phyloP scores from a whole-genome alignment of 1,140 invertebrate genomes.

The Armadillidium nasatum region DNA sequence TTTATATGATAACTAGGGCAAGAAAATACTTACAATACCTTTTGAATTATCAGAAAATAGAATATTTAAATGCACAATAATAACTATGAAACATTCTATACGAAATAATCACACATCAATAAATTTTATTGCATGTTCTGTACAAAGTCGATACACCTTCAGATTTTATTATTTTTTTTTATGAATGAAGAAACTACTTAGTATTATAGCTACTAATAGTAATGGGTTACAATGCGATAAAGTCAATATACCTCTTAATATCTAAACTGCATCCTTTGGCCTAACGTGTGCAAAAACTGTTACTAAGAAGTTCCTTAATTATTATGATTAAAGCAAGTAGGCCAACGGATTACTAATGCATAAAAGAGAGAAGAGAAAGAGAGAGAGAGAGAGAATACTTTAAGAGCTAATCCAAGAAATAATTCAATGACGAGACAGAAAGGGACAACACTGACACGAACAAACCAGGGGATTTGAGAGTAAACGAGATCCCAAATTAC shows the following conservation, averaged over 20 bases:
- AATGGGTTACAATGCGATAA: neutral
- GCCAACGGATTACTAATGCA: slow-evolving; percentile 9
- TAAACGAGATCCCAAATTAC: slow-evolving; percentile 41
- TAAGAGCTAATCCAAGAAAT: slow-evolving; percentile 3
- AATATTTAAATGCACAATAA: too few relatives aligned
- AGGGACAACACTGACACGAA: neutral
- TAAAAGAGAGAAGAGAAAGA: neutral
- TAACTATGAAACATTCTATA: too few relatives aligned
- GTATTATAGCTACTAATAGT: neutral
- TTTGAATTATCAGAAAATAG: too few relatives aligned
- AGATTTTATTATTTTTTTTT: too few relatives aligned
- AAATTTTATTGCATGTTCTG: too few relatives aligned
- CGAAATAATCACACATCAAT: too few relatives aligned
- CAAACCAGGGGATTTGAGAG: slow-evolving; percentile 28
- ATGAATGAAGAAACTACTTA: slow-evolving; percentile 7
- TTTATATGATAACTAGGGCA: too few relatives aligned
- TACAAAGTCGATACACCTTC: too few relatives aligned
- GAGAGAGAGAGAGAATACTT: too few relatives aligned
- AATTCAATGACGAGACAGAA: slow-evolving; percentile 2
- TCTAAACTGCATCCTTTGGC: neutral
- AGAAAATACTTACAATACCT: too few relatives aligned
- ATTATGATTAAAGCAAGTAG: neutral
- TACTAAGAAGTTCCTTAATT: neutral
- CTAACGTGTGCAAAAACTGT: neutral
- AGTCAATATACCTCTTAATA: neutral